These are phyloP conservation scores for Lycocerus yunnanus DNA, from an alignment of 2,888 invertebrate genomes.

Conservation along the genomic window DNA sequence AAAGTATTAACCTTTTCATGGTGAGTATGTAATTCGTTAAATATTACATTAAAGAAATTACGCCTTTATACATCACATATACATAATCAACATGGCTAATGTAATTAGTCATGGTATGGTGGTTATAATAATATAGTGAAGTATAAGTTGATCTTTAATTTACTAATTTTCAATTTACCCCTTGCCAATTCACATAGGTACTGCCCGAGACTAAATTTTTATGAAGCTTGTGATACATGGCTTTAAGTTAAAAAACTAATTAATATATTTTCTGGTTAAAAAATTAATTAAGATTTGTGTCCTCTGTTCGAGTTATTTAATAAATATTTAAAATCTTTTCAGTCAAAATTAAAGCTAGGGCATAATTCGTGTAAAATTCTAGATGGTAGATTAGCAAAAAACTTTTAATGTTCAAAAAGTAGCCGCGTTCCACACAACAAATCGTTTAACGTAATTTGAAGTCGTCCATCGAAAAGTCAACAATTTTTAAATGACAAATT, in stretches of 20 bases:
- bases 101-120: neutral
- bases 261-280: neutral
- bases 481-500: neutral
- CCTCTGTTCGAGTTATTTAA: too few relatives aligned
- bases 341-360: neutral
- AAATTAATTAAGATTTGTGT: too few relatives aligned
- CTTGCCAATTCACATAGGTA: too few relatives aligned
- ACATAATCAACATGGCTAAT: neutral
- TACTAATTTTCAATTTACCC: neutral
- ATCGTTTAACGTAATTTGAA: too few relatives aligned
- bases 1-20: neutral
- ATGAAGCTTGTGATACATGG: neutral
- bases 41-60: neutral
- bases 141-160: too few relatives aligned
- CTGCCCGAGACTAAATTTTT: neutral
- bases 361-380: neutral
- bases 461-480: neutral
- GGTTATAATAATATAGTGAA: neutral
- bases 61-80: neutral
- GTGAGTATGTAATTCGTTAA: neutral
- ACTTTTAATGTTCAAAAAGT: too few relatives aligned
- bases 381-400: neutral
- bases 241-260: neutral
- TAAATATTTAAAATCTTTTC: too few relatives aligned
- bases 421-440: too few relatives aligned